phyloP scores from a whole-genome alignment of 1,140 invertebrate genomes.

The Carposina sasakii region DNA sequence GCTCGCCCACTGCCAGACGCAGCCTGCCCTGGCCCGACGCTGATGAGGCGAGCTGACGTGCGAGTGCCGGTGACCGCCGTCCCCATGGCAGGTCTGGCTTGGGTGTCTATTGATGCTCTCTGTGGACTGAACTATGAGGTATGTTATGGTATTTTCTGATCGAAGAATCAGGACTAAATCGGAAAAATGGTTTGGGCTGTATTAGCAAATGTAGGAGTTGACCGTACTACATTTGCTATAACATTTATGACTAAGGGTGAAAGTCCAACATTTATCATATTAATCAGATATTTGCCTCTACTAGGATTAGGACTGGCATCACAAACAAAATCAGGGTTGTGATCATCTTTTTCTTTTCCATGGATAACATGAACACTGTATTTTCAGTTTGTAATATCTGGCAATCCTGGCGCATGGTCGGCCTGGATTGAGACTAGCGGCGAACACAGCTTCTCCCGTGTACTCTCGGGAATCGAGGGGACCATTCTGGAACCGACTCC shows the following conservation, averaged over 20 bases:
- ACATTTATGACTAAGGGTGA: too few species aligned
- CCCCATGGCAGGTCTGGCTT: slow-evolving; percentile 81
- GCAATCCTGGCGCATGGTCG: slow-evolving; percentile 42
- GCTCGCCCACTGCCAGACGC: slow-evolving; percentile 83
- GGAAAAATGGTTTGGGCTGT: too few species aligned
- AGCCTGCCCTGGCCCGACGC: slow-evolving; percentile 78
- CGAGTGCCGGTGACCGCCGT: slow-evolving; percentile 60
- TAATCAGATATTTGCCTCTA: too few species aligned
- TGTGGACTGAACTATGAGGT: slow-evolving; percentile 91
- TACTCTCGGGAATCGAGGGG: slow-evolving; percentile 43
- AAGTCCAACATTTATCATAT: too few species aligned
- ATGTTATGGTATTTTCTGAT: too few species aligned
- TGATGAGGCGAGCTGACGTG: slow-evolving; percentile 76
- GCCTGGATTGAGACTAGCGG: slow-evolving; percentile 48
- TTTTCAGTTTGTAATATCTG: slow-evolving; percentile 50
- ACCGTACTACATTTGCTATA: too few species aligned
- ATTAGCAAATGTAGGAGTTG: too few species aligned
- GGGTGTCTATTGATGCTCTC: slow-evolving; percentile 85
- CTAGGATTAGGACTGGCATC: too few species aligned
- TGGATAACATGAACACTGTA: too few species aligned
- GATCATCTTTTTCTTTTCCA: too few species aligned
- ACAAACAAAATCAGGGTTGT: too few species aligned
- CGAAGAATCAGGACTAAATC: too few species aligned
- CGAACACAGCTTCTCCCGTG: slow-evolving; percentile 26
- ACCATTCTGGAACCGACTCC: slow-evolving; percentile 55